Percentiles rank a stretch among this genome's conserved stretches.
These are phyloP conservation scores for Mormyrus proboscirostris DNA, from an alignment of 2,797 vertebrate species.

Conservation along the genomic window DNA sequence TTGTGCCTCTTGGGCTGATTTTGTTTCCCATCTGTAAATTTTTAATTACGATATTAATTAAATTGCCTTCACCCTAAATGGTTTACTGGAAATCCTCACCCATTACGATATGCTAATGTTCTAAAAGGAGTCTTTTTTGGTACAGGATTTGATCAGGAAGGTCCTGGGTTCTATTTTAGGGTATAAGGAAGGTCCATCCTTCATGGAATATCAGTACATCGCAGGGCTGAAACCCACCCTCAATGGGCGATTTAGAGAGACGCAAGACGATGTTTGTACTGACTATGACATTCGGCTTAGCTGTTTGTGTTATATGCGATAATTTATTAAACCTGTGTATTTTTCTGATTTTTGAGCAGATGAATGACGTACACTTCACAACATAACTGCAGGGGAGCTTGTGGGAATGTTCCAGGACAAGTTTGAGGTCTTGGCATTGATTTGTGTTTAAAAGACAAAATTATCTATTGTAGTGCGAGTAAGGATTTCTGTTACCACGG, in stretches of 20 bases:
- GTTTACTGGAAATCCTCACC: not conserved
- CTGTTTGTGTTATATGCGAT: not conserved
- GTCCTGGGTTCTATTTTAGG: not conserved
- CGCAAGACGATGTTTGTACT: not conserved
- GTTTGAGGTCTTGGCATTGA: not conserved
- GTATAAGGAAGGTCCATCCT: not conserved
- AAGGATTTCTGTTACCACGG: not conserved
- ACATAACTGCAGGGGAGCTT: not conserved
- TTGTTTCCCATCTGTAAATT: not conserved
- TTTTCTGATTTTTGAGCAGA: not conserved
- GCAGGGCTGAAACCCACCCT: not conserved
- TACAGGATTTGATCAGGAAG: not conserved
- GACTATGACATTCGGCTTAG: not conserved
- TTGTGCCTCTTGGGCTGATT: not conserved
- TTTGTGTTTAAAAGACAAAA: not conserved
- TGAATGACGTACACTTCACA: not conserved
- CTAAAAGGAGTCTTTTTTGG: not conserved
- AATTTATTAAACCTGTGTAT: not conserved
- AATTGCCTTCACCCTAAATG: not conserved
- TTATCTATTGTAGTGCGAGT: not conserved
- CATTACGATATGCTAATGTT: not conserved
- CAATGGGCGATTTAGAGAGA: not conserved
- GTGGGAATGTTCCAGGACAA: not conserved
- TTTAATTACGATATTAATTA: not conserved
- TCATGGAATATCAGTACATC: not conserved